Base-by-base conservation (phyloP, 2,888 invertebrate genomes). In the Magallana nippona region DNA sequence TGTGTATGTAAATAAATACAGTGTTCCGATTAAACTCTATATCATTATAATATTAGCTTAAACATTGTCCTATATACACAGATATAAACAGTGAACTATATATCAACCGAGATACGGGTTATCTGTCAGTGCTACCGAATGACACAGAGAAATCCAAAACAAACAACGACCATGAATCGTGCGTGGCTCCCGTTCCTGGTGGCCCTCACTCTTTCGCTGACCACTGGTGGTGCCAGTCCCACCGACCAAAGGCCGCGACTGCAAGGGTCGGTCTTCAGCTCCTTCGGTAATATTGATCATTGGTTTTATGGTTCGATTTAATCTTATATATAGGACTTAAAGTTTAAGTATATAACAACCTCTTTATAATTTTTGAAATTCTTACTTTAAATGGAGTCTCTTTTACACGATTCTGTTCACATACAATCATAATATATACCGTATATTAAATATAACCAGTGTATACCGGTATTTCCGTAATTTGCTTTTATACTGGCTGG, bases 81-180 rank as follows among this genome's bases (percentile, higher is more conserved):
- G 2, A 63, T 63, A 63, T 63, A 63, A 10, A 63, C 60, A n/a
- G 17, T 13, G 27, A 27, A 27, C 32, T 15, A 71, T 71, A 71
- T 71, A 71, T 32, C 44, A 44, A 71, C 44, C 44, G 44, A 44
- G 71, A 71, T 71, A 71, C 22, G 71, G 71, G 71, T 32, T 71
- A 71, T 71, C 71, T 15, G 71, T 27, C 13, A 63, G 63, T 13
- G 27, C 22, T 71, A 71, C 71, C 71, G 71, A 71, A 27, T 71
- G 71, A 27, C 71, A 27, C 27, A 27, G 27, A 27, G 5, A 71
- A 27, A 22, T 11, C 71, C 71, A 71, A 71, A 71, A 71, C 27
- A 71, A 60, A 71, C 27, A 2, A 44, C 27, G 13, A 15, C 13
- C 71, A 71, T 71, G 71, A 22, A 2, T 27, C 10, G 71, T 71